A percentile compares a stretch with the other conserved stretches of the same genome.
Evolutionary conservation across 1,140 invertebrate genomes (phyloP).

Genomic region (Neodiprion virginianus): DNA sequence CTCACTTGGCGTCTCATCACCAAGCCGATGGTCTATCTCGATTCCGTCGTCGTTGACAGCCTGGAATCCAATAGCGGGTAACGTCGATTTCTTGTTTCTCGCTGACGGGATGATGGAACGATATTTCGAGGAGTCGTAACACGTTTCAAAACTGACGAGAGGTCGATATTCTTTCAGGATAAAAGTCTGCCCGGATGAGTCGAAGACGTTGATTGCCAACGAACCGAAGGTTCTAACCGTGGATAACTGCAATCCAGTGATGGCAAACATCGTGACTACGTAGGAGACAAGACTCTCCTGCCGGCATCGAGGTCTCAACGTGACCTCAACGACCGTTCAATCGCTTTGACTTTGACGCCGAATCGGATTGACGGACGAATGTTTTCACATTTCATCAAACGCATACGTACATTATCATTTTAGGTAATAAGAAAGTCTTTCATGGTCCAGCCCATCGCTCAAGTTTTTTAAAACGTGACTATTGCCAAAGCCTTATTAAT

Average conservation of each 20-base stretch:
- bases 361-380: no score
- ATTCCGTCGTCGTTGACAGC: slow-evolving; percentile 74
- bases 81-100: slow-evolving; percentile 31
- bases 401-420: no score
- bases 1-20: slow-evolving; percentile 81
- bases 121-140: background rate
- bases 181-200: slow-evolving; percentile 52
- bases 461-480: no score
- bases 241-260: slow-evolving; percentile 46
- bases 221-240: slow-evolving; percentile 49
- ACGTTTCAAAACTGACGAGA: background rate
- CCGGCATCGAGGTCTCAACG: no score
- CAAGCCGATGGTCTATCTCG: slow-evolving; percentile 74
- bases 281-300: slow-evolving; percentile 26
- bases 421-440: no score
- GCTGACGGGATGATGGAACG: background rate
- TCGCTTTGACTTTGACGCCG: no score
- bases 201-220: slow-evolving; percentile 52
- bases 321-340: no score
- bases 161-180: slow-evolving; percentile 46
- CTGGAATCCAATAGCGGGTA: slow-evolving; percentile 71
- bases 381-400: no score
- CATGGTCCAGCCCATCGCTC: no score
- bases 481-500: no score
- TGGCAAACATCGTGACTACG: slow-evolving; percentile 43